Evolutionary conservation across 2,113 vertebrate species (phyloP), one percentile per base, ranked within the genome.

Genomic region (Sorex araneus): DNA sequence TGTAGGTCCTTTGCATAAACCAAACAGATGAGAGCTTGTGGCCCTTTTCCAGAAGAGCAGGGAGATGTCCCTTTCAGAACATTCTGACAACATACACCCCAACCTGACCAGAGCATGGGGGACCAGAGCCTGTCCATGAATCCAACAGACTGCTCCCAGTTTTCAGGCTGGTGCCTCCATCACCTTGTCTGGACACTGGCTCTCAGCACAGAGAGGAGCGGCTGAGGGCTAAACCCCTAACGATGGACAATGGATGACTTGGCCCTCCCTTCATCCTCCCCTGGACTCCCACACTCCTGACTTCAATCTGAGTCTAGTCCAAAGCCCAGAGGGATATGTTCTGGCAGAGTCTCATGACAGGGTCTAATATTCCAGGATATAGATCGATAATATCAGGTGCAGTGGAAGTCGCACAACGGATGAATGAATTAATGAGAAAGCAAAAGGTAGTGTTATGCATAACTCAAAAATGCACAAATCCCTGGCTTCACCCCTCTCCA

Each of bases 1-100:
- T 92, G 36, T 19, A 63, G 81, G 69, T 25, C 77, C n/a, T 87
- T 36, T 16, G 1, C 32, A 23, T 74, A 43, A 94, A 71, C 16
- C 90, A 87, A 75, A 50, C 2, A 50, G 25, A 66, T 71, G 40
- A 79, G 81, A 84, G 66, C n/a, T 63, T 47, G 9, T 15, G 87
- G 30, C 70, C 60, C 19, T n/a, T 45, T 80, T 71, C 76, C 36
- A 82, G 67, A 78, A 85, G 1, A 78, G 54, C 71, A 66, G 7
- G 84, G 7, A 60, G 81, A 77, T 32, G 36, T n/a, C 34, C 71
- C 43, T 54, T 69, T 18, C 80, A 67, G 69, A n/a, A 60, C 60
- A 8, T 3, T 3, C 50, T 84, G 18, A 43, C 28, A 80, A 83
- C 23, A 79, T 6, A 60, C 0, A 19, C 4, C 7, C 15, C 80